phyloP scores from a whole-genome alignment of 2,888 invertebrate species.

The Drosophila prolongata region DNA sequence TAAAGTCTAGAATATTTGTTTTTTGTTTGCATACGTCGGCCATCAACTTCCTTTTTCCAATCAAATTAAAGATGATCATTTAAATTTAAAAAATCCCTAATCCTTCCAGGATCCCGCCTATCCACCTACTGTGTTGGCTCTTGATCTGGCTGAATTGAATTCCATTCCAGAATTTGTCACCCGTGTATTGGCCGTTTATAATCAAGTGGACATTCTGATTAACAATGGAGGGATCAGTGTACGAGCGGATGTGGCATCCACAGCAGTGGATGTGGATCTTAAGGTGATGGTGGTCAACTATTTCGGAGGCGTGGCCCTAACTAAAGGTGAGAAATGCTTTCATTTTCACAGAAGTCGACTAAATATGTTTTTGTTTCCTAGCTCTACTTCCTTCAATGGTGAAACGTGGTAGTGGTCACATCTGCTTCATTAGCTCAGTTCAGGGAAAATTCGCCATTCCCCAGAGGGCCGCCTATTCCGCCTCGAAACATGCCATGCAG shows the following conservation, averaged over 20 bases:
- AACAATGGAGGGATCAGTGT: conserved; percentile 96
- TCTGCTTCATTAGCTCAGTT: conserved; percentile 95
- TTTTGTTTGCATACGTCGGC: background rate
- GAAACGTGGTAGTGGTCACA: conserved; percentile 89
- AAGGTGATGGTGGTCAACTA: conserved; percentile 97
- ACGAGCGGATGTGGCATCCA: conserved; percentile 90
- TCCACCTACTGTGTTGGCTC: conserved; percentile 89
- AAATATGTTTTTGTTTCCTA: conserved; percentile 77
- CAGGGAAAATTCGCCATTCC: conserved; percentile 97
- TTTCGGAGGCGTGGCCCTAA: conserved; percentile 95
- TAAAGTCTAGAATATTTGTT: conserved; percentile 75
- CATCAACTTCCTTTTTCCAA: no score
- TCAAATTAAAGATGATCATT: no score
- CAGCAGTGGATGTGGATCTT: conserved; percentile 92
- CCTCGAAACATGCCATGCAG: conserved; percentile 97
- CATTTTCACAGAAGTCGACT: no score
- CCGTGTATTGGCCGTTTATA: conserved; percentile 89
- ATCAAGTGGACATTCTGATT: conserved; percentile 93
- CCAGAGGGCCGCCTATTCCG: conserved; percentile 93
- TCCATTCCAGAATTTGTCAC: conserved; percentile 87
- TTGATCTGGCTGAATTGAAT: conserved; percentile 91
- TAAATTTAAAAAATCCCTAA: no score
- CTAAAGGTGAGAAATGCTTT: conserved; percentile 89
- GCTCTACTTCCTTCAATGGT: conserved; percentile 94
- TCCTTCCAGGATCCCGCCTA: conserved; percentile 86